Percentiles rank a stretch among this genome's conserved stretches.
phyloP scores from a whole-genome alignment of 2,113 vertebrate species.

The Macroglossus sobrinus region DNA sequence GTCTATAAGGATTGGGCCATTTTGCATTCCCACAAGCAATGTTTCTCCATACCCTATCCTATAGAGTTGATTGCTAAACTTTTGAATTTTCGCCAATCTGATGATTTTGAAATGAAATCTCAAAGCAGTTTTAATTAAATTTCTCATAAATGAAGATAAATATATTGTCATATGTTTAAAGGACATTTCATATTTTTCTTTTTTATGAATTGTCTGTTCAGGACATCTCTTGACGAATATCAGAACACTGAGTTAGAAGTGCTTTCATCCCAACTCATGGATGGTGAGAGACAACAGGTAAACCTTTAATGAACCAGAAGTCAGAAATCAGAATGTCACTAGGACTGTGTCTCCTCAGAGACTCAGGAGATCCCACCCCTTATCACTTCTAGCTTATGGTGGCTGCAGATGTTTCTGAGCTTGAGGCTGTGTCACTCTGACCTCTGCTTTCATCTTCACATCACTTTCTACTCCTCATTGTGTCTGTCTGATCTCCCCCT shows the following conservation, averaged over 20 bases:
- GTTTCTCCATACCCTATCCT: background rate
- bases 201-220: background rate
- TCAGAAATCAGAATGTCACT: background rate
- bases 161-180: background rate
- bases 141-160: background rate
- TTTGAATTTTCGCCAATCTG: background rate
- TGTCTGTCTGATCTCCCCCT: background rate
- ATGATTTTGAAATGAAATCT: background rate
- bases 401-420: accelerated
- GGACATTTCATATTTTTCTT: background rate
- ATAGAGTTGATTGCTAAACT: background rate
- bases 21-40: background rate
- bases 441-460: background rate
- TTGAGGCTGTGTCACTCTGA: background rate
- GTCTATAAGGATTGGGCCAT: background rate
- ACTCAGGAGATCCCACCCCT: background rate
- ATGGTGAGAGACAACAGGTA: background rate
- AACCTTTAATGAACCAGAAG: background rate
- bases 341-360: too few species aligned
- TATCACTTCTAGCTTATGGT: background rate
- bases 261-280: background rate
- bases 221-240: background rate
- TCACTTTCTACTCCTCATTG: background rate
- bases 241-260: background rate
- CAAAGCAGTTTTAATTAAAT: background rate